These are phyloP conservation scores for Luperina nickerlii DNA, from an alignment of 2,888 invertebrate genomes.

Conservation along the genomic window DNA sequence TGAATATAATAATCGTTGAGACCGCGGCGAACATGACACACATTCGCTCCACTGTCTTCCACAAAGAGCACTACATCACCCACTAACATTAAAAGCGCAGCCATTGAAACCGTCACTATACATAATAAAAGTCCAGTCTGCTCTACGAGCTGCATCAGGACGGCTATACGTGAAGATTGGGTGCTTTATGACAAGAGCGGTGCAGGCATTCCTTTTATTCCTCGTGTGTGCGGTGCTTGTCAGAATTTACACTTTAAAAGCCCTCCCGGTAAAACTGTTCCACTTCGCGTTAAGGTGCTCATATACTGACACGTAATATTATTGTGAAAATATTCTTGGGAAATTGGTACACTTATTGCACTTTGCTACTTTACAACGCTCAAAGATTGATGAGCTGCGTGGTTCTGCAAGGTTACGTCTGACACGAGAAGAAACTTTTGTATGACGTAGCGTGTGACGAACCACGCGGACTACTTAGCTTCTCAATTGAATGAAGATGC, in stretches of 20 bases:
- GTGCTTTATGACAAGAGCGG: constrained; percentile 50
- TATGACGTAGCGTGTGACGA: too few species aligned
- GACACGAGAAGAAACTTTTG: background rate
- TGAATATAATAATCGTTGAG: constrained; percentile 12
- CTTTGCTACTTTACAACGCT: constrained; percentile 22
- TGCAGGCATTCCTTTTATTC: constrained; percentile 43
- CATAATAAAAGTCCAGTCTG: constrained; percentile 39
- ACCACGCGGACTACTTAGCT: background rate
- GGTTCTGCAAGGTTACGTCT: background rate
- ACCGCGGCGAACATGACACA: background rate
- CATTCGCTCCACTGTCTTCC: background rate
- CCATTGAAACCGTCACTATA: constrained; percentile 9
- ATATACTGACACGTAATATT: constrained; percentile 16
- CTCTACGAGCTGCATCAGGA: constrained; percentile 35
- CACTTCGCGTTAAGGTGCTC: constrained; percentile 20
- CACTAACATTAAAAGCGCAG: constrained; percentile 7
- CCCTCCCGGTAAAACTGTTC: constrained; percentile 37
- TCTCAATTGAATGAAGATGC: constrained; percentile 1
- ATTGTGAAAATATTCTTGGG: background rate
- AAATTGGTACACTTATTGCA: constrained; percentile 17
- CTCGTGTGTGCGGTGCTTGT: constrained; percentile 37
- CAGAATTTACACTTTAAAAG: constrained; percentile 61
- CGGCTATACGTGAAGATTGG: constrained; percentile 39
- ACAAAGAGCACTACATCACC: background rate
- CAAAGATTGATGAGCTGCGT: background rate